phyloP scores from a whole-genome alignment of 2,888 invertebrate genomes.

The Lepidocyrtinus sp. region DNA sequence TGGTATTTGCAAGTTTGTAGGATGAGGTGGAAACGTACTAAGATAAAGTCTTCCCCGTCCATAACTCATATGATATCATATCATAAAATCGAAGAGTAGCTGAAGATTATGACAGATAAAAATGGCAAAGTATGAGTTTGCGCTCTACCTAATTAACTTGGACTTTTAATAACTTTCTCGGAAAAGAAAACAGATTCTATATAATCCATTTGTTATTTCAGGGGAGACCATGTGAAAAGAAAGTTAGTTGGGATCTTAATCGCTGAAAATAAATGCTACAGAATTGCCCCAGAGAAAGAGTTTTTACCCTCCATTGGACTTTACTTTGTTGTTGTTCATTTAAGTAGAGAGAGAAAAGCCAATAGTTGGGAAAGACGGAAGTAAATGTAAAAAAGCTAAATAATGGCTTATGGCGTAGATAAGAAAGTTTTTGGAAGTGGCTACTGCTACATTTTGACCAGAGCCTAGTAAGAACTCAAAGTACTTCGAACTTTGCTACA shows the following conservation, averaged over 20 bases:
- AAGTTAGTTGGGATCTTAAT: neutral
- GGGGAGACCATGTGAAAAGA: neutral
- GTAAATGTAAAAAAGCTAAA: neutral
- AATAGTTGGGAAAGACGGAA: neutral
- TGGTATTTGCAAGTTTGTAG: neutral
- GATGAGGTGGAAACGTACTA: slow-evolving; percentile 6
- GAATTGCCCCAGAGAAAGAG: neutral
- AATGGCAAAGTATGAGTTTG: too few species aligned
- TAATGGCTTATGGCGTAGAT: neutral
- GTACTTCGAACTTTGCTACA: neutral
- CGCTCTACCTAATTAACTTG: neutral
- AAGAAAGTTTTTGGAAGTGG: neutral
- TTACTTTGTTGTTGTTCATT: neutral
- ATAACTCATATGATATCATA: slow-evolving; percentile 8
- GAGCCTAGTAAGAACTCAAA: neutral
- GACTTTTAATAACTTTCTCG: neutral
- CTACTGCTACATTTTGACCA: neutral
- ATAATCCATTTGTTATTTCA: neutral
- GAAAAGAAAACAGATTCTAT: neutral
- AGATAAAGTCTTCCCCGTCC: neutral
- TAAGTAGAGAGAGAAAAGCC: neutral
- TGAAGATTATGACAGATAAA: neutral
- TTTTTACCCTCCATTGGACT: neutral
- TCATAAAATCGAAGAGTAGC: neutral
- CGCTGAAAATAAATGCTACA: neutral